These are phyloP conservation scores for Galbula dea DNA, from an alignment of 2,113 vertebrate species.

Conservation along the genomic window DNA sequence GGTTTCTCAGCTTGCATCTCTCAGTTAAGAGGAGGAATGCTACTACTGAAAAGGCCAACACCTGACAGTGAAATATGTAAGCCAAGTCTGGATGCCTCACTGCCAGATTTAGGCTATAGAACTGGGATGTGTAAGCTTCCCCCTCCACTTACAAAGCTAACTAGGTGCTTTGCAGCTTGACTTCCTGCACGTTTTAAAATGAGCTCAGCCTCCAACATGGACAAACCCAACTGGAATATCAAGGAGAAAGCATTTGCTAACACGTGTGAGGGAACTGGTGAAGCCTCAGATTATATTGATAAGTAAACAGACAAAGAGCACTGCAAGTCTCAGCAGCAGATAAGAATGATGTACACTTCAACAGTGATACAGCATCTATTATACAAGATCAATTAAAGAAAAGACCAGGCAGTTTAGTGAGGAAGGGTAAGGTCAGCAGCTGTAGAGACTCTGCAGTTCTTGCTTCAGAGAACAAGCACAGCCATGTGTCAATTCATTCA, in stretches of 20 bases:
- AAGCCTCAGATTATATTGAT: background rate
- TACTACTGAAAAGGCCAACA: background rate
- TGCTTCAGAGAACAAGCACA: background rate
- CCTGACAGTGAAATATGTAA: background rate
- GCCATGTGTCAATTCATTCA: background rate
- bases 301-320: background rate
- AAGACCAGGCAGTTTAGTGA: background rate
- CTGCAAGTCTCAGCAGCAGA: background rate
- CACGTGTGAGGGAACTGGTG: rapidly evolving
- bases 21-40: background rate
- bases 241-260: background rate
- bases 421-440: background rate
- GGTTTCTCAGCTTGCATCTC: background rate
- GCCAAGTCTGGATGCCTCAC: background rate
- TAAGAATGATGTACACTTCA: background rate
- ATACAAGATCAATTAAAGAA: background rate
- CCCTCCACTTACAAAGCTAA: background rate
- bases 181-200: background rate
- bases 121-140: background rate
- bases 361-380: background rate
- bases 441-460: background rate
- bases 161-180: background rate
- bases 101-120: background rate
- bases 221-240: background rate
- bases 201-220: background rate